Base-by-base conservation (phyloP, 2,888 invertebrate species). In the Diogma glabrata region DNA sequence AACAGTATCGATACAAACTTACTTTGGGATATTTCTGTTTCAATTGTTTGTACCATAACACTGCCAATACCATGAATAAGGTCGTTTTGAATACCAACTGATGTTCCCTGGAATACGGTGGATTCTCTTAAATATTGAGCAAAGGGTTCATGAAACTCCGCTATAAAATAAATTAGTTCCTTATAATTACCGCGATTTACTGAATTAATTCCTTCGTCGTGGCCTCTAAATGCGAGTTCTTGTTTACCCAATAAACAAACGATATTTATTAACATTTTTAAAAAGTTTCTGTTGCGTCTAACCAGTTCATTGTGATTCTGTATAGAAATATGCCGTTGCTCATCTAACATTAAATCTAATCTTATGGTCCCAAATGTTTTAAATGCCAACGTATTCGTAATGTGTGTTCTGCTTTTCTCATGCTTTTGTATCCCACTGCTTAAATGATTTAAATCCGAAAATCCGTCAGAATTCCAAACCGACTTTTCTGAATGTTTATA, bases 291-390 rank as follows among this genome's bases (percentile, higher is more conserved):
- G 8, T 36, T 36, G 5, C 36, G 36, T 10, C 17, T 36, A 36
- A 17, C n/a, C n/a, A n/a, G n/a, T n/a, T n/a, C n/a, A n/a, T n/a
- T n/a, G n/a, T n/a, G n/a, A n/a, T n/a, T n/a, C 17, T 36, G 14
- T 36, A 36, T 36, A 36, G 36, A 36, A 36, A 36, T 36, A 36
- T 36, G 36, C 17, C 36, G 36, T 36, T 36, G 36, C 17, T 36
- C 14, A 36, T 36, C 9, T 36, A 36, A 36, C 14, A 36, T 36
- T 36, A 36, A 8, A 36, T 36, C 36, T 17, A 36, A 17, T 14
- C 36, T 9, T 36, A 36, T 36, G 17, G 3, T 36, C 17, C 36
- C 14, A 10, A 36, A 36, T 14, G 14, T 36, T 10, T 36, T 36
- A 36, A 36, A 36, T 36, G 14, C 36, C n/a, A n/a, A n/a, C n/a